Evolutionary conservation across 2,113 vertebrate species (phyloP), one percentile per base, ranked within the genome.

Genomic region (Paraplagusia blochii): DNA sequence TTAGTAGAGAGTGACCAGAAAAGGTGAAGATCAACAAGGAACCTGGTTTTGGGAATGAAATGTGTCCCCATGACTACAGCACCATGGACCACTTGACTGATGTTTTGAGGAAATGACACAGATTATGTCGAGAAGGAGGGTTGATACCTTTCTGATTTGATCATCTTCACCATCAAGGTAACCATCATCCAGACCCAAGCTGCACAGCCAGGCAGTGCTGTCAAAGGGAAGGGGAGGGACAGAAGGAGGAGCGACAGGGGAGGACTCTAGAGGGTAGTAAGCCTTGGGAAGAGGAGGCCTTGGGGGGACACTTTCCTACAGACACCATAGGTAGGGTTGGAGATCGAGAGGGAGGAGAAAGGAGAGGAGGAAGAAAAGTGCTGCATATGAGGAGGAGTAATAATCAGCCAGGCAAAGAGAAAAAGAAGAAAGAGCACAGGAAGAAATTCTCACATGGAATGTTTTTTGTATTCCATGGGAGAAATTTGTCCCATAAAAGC

Each of bases 211-310:
- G 85, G 90, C 87, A 75, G 87, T 90, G 90, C 93, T 95, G 87
- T 95, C 93, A 58, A 86, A 91, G 71, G 94, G 93, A 66, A 92
- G 55, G 54, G 88, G 79, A 15, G 83, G 87, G 42, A 82, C 56
- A 11, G 86, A 89, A 39, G 89, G 88, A 85, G 93, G 92, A 57
- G 93, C 85, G 45, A 88, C 86, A 58, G 87, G 85, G 91, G 92
- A 92, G 80, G 92, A 82, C 44, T 95, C 95, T 92, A 97, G 81
- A 81, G 93, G 95, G 6, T 91, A 89, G 88, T 98, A 98, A 75
- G 94, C 95, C 90, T 95, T 96, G 77, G 96, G 96, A 70, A 98
- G 95, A 77, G 96, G 96, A 74, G 96, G 96, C 82, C 96, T 91
- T 54, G 95, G 95, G 22, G 96, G 95, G 64, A 93, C 92, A 10